Evolutionary conservation across 2,888 invertebrate species (phyloP), one percentile per base, ranked within the genome.

Genomic region (Pemphredon lugubris): DNA sequence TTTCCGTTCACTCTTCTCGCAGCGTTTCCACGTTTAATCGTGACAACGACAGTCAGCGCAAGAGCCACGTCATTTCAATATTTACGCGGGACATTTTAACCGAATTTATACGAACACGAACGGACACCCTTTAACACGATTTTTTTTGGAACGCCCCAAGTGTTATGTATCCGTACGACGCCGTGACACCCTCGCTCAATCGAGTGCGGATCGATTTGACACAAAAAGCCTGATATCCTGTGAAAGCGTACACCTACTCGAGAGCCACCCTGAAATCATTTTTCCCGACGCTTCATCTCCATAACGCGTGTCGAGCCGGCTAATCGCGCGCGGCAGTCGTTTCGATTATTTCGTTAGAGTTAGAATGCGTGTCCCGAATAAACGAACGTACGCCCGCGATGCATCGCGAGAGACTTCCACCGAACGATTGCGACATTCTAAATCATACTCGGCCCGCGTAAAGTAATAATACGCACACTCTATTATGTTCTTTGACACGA

Each of bases 131-230:
- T 79, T 77, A 79, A 79, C 77, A 79, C 67, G n/a, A n/a, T n/a
- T 55, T 61, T 73, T 74, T 67, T 74, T 67, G 74, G 48, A 69
- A 79, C 77, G 78, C 77, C 78, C 78, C 77, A 60, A 81, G 78
- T 74, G 69, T 79, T 77, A 79, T 66, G 66, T 70, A 69, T 60
- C 59, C 64, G 75, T 60, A 64, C 68, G 68, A 57, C 63, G 58
- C 55, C 74, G 63, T 77, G 71, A 81, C 81, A 78, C 74, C 72
- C 81, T 81, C 78, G 54, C 72, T 72, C 67, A 51, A 81, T 79
- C 79, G 81, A 70, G 81, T 74, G 78, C 69, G 66, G 81, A 81
- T 79, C 81, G 81, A 81, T 81, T 81, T 75, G 81, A 79, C 79
- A 81, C 67, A 78, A 81, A 81, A 81, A 81, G 72, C 75, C 54